Percentiles rank a stretch among this genome's conserved stretches.
These are phyloP conservation scores for Aphidius ervi DNA, from an alignment of 1,140 invertebrate genomes.

Conservation along the genomic window DNA sequence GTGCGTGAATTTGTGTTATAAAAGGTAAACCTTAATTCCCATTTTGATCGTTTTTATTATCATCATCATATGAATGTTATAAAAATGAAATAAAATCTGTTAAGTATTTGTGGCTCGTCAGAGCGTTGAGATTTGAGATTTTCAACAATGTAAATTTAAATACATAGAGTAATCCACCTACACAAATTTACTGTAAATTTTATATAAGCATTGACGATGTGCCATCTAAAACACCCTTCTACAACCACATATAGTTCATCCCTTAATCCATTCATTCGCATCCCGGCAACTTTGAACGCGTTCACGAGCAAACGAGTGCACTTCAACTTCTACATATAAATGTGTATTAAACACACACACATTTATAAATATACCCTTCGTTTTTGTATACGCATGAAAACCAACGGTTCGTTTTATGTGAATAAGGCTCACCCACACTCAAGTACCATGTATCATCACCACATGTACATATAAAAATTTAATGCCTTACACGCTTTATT, in stretches of 20 bases:
- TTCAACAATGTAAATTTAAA: background rate
- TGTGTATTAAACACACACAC: constrained; percentile 5
- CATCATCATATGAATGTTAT: too few relatives aligned
- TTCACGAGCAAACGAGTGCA: constrained; percentile 15
- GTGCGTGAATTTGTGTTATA: too few relatives aligned
- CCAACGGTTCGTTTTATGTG: constrained; percentile 14
- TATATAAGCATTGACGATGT: constrained; percentile 45
- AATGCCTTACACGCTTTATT: constrained; percentile 1
- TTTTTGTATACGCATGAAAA: background rate
- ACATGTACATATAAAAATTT: background rate
- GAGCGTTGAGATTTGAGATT: constrained; percentile 1
- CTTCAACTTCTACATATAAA: constrained; percentile 8
- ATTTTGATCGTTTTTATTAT: too few relatives aligned
- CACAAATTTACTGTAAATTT: constrained; percentile 33
- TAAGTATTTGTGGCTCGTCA: too few relatives aligned
- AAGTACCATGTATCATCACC: constrained; percentile 8
- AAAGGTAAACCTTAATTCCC: too few relatives aligned
- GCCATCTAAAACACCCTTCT: constrained; percentile 38
- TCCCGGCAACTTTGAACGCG: constrained; percentile 36
- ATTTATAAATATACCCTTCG: background rate
- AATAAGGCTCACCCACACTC: background rate
- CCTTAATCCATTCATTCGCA: constrained; percentile 54
- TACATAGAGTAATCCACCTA: constrained; percentile 31
- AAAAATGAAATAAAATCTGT: too few relatives aligned
- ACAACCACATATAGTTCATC: constrained; percentile 47